Percentiles rank a stretch among this genome's conserved stretches.
phyloP scores from a whole-genome alignment of 2,797 vertebrate species.

The Parauchenoglanis ngamensis region DNA sequence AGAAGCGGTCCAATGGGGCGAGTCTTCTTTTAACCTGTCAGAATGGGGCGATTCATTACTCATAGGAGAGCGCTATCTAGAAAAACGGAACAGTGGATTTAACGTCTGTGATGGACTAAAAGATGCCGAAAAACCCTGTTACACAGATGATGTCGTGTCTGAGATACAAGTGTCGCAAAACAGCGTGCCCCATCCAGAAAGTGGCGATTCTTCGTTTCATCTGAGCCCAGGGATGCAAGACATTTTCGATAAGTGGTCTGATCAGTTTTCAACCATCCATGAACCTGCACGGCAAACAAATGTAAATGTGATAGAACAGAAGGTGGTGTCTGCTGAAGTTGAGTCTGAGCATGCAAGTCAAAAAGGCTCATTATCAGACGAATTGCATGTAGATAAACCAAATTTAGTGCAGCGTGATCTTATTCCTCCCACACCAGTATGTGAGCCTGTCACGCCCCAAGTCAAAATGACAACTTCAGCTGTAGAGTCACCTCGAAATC shows the following conservation, averaged over 20 bases:
- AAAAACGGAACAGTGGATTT: slow-evolving; percentile 54
- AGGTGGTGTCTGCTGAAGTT: not conserved
- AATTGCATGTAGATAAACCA: slow-evolving; percentile 27
- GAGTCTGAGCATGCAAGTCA: slow-evolving; percentile 12
- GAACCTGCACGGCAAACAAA: slow-evolving; percentile 30
- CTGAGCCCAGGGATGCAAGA: slow-evolving; percentile 88
- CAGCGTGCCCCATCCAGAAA: slow-evolving; percentile 1
- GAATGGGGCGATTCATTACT: slow-evolving; percentile 82
- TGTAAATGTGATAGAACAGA: slow-evolving; percentile 12
- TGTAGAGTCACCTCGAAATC: slow-evolving; percentile 62
- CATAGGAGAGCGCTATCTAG: slow-evolving; percentile 76
- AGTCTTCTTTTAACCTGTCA: slow-evolving; percentile 81
- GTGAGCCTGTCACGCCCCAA: slow-evolving; percentile 70
- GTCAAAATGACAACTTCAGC: slow-evolving; percentile 71
- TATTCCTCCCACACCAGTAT: slow-evolving; percentile 80
- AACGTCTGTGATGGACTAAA: slow-evolving; percentile 39
- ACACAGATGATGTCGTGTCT: slow-evolving; percentile 35
- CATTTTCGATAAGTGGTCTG: slow-evolving; percentile 85
- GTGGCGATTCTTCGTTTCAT: slow-evolving; percentile 61
- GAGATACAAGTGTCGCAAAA: slow-evolving; percentile 37
- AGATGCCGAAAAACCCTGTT: slow-evolving; percentile 34
- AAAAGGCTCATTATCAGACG: slow-evolving; percentile 29
- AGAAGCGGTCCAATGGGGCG: slow-evolving; percentile 69
- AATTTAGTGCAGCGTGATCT: slow-evolving; percentile 68
- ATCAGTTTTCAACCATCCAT: slow-evolving; percentile 59